These are phyloP conservation scores for Pollimyrus isidori DNA, from an alignment of 2,113 vertebrate genomes.

Conservation along the genomic window DNA sequence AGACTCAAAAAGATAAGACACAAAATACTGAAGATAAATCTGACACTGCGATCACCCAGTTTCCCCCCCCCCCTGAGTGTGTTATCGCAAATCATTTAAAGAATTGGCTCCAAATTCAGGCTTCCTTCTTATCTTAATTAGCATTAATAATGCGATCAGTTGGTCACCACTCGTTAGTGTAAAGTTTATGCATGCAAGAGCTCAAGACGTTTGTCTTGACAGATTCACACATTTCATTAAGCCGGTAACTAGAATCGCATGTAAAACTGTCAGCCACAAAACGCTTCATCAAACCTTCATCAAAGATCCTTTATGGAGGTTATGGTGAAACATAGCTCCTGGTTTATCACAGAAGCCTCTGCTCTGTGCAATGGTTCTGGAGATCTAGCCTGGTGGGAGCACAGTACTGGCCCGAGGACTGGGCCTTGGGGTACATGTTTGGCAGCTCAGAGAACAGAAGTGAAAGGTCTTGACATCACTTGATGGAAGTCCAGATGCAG, in stretches of 20 bases:
- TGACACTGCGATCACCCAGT: background rate
- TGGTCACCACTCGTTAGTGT: background rate
- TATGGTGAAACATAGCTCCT: background rate
- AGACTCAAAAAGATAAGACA: background rate
- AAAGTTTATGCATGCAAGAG: background rate
- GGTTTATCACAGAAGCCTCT: background rate
- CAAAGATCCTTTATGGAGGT: background rate
- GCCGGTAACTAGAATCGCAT: background rate
- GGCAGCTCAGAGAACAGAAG: background rate
- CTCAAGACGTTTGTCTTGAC: background rate
- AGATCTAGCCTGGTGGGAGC: background rate
- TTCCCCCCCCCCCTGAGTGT: background rate
- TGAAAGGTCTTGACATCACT: background rate
- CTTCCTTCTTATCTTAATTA: slow-evolving; percentile 5
- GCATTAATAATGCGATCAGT: background rate
- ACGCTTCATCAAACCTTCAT: background rate
- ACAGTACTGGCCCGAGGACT: background rate
- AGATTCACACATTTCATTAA: slow-evolving; percentile 5
- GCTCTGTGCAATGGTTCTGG: background rate
- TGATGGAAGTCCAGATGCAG: background rate
- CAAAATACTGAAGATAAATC: background rate
- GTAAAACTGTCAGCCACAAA: slow-evolving; percentile 5
- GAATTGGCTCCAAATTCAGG: background rate
- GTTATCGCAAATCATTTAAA: background rate
- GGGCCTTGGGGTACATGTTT: background rate